phyloP scores from a whole-genome alignment of 2,797 vertebrate genomes.

The Sebastes reedi region DNA sequence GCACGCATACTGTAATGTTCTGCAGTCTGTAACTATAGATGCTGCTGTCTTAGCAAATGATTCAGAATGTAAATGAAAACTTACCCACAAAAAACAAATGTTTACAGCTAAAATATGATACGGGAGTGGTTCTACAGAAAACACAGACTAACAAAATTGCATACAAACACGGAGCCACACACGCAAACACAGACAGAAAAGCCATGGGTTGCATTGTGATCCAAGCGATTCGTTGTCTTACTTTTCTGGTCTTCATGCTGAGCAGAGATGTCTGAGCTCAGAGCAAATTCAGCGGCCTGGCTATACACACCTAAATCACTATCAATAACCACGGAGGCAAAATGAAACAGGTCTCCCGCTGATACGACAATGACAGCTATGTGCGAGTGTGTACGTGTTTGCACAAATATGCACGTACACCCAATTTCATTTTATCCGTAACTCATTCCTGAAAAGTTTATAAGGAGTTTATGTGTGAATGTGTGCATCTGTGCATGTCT shows the following conservation, averaged over 20 bases:
- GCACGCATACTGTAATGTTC: neutral
- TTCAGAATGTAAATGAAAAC: neutral
- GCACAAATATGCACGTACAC: neutral
- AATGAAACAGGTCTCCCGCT: conserved; percentile 44
- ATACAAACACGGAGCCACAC: neutral
- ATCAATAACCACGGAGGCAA: conserved; percentile 22
- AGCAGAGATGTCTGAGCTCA: conserved; percentile 26
- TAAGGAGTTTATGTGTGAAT: neutral
- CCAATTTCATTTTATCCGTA: neutral
- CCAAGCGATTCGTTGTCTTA: conserved; percentile 18
- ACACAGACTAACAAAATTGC: neutral
- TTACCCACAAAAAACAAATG: neutral
- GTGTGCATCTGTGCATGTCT: neutral
- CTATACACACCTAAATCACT: conserved; percentile 34
- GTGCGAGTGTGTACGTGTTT: neutral
- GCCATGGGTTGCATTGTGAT: neutral
- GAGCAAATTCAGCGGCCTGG: conserved; percentile 38
- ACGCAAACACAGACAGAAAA: neutral
- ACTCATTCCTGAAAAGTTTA: conserved; percentile 4
- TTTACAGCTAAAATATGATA: neutral
- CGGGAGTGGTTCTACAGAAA: neutral
- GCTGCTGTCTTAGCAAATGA: neutral
- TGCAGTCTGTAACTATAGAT: neutral
- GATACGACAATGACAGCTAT: conserved; percentile 1
- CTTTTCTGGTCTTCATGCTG: conserved; percentile 38